Evolutionary conservation across 2,888 invertebrate species (phyloP).

Genomic region (Bombylius major): DNA sequence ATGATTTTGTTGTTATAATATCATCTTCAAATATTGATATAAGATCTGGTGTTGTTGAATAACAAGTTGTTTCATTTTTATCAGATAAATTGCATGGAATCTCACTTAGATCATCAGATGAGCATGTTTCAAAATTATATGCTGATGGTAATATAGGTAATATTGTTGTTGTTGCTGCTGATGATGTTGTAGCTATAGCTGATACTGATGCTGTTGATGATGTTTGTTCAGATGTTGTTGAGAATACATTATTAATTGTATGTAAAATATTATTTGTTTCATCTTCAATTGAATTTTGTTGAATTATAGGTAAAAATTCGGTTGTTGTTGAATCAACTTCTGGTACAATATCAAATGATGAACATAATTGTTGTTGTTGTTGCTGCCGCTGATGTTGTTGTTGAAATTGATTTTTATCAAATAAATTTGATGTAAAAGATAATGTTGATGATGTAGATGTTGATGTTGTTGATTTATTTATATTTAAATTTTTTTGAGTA

Average conservation of each 20-base stretch:
- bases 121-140: conserved; percentile 1
- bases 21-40: conserved; percentile 22
- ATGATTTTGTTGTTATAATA: conserved; percentile 13
- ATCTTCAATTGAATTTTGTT: neutral
- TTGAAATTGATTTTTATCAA: neutral
- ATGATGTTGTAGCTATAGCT: conserved; percentile 14
- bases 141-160: neutral
- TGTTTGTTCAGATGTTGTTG: too few species aligned
- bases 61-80: neutral
- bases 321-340: conserved; percentile 22
- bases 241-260: too few species aligned
- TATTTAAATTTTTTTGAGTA: too few species aligned
- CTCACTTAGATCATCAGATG: neutral
- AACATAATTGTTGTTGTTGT: neutral
- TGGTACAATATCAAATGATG: conserved; percentile 15
- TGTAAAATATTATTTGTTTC: neutral
- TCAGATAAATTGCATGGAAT: neutral
- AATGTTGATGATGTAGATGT: too few species aligned
- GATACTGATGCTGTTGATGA: conserved; percentile 7
- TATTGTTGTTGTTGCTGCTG: conserved; percentile 9
- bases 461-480: neutral
- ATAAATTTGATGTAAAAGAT: neutral
- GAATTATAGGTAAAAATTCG: conserved; percentile 7
- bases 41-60: conserved; percentile 18
- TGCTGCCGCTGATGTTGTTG: neutral